These are phyloP conservation scores for Lasioglossum leucozonium DNA, from an alignment of 2,888 invertebrate genomes.

Conservation along the genomic window DNA sequence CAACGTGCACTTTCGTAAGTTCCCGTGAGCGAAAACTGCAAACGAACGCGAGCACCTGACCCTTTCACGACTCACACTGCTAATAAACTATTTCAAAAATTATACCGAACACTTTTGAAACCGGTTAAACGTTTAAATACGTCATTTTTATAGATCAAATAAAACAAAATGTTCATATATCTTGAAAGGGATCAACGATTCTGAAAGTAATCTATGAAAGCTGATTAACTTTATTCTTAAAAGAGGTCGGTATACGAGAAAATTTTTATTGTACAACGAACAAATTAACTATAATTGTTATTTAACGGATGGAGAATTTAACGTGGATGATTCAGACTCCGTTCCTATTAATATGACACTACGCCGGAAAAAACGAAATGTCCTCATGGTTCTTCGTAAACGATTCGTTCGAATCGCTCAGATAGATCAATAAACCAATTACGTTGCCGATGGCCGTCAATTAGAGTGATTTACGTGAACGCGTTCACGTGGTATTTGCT, in stretches of 20 bases:
- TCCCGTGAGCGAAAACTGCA: conserved; percentile 33
- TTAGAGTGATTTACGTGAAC: not conserved
- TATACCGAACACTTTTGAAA: too few species aligned
- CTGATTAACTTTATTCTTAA: not conserved
- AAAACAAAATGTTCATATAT: too few species aligned
- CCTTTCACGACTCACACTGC: not conserved
- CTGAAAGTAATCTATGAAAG: too few species aligned
- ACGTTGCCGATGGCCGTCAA: not conserved
- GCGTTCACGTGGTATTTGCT: not conserved
- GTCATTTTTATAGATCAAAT: not conserved
- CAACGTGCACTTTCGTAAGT: conserved; percentile 25
- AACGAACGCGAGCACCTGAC: conserved; percentile 7
- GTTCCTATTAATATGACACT: not conserved
- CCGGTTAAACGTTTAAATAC: not conserved
- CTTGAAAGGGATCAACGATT: not conserved
- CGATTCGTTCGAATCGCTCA: not conserved
- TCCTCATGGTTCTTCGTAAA: not conserved
- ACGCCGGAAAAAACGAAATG: not conserved
- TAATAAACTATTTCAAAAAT: not conserved
- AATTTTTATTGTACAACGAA: not conserved
- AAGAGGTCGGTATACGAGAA: not conserved
- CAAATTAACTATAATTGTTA: not conserved
- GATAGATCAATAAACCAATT: conserved; percentile 7
- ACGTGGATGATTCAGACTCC: not conserved
- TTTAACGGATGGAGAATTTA: not conserved